A percentile compares a stretch with the other conserved stretches of the same genome.
phyloP scores from a whole-genome alignment of 2,888 invertebrate species.

The Philereme transversata region DNA sequence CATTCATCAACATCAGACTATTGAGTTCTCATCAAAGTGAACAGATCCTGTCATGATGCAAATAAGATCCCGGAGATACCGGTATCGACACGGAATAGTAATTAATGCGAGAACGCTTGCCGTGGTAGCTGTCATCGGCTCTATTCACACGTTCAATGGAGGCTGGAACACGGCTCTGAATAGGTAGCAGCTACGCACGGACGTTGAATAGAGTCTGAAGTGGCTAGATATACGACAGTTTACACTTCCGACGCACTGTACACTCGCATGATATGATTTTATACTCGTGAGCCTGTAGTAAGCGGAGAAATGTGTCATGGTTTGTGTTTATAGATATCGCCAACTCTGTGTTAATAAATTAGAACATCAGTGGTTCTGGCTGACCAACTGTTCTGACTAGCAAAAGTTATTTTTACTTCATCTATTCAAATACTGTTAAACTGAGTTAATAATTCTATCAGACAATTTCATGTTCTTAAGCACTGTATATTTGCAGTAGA shows the following conservation, averaged over 20 bases:
- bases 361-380: slow-evolving; percentile 21
- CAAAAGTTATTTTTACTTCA: not conserved
- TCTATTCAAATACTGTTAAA: slow-evolving; percentile 1
- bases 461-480: not conserved
- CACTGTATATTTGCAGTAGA: not conserved
- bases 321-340: slow-evolving; percentile 10
- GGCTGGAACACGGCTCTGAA: slow-evolving; percentile 55
- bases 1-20: slow-evolving; percentile 14
- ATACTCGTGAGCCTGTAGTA: slow-evolving; percentile 38
- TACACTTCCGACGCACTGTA: slow-evolving; percentile 64
- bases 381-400: not conserved
- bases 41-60: slow-evolving; percentile 50
- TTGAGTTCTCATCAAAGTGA: slow-evolving; percentile 32
- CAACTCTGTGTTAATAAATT: slow-evolving; percentile 28
- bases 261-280: slow-evolving; percentile 27
- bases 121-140: slow-evolving; percentile 63
- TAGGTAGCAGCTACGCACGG: slow-evolving; percentile 58
- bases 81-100: slow-evolving; percentile 57
- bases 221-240: slow-evolving; percentile 54
- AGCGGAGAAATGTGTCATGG: slow-evolving; percentile 16
- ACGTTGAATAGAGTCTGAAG: slow-evolving; percentile 78
- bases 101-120: slow-evolving; percentile 76
- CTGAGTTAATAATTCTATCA: not conserved
- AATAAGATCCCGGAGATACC: slow-evolving; percentile 57
- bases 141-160: slow-evolving; percentile 75